phyloP scores from a whole-genome alignment of 1,140 invertebrate species.

The Tribolium madens region DNA sequence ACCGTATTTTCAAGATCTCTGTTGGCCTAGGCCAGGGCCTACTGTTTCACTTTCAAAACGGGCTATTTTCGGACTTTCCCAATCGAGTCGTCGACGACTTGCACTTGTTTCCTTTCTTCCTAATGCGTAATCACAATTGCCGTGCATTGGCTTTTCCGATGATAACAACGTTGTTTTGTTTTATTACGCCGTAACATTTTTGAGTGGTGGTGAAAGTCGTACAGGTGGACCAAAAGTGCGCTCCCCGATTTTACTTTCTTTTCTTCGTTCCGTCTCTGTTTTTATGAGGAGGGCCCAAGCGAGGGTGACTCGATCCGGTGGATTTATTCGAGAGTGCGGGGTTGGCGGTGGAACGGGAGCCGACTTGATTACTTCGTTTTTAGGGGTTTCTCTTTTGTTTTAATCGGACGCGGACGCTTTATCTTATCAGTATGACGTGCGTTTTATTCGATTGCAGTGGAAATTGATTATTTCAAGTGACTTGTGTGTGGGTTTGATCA shows the following conservation, averaged over 20 bases:
- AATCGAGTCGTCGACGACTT: neutral
- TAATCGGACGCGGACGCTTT: neutral
- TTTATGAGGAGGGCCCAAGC: neutral
- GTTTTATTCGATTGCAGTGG: neutral
- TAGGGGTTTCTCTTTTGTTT: neutral
- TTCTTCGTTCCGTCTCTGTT: neutral
- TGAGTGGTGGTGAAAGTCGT: neutral
- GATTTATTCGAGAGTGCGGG: neutral
- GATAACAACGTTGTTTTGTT: neutral
- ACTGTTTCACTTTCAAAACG: constrained; percentile 11
- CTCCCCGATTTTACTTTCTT: neutral
- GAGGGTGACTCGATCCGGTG: neutral
- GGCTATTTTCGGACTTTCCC: neutral
- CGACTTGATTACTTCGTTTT: neutral
- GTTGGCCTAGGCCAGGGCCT: constrained; percentile 44
- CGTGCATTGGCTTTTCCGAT: neutral
- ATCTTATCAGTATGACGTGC: neutral
- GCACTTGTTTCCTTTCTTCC: neutral
- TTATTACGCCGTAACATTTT: neutral
- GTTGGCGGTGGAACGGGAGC: neutral
- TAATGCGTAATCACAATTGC: neutral
- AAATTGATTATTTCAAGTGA: neutral
- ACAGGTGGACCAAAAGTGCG: neutral
- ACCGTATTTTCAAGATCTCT: constrained; percentile 39
- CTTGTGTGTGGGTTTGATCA: neutral